These are phyloP conservation scores for Cerastis rubricosa DNA, from an alignment of 2,888 invertebrate genomes.

Conservation along the genomic window DNA sequence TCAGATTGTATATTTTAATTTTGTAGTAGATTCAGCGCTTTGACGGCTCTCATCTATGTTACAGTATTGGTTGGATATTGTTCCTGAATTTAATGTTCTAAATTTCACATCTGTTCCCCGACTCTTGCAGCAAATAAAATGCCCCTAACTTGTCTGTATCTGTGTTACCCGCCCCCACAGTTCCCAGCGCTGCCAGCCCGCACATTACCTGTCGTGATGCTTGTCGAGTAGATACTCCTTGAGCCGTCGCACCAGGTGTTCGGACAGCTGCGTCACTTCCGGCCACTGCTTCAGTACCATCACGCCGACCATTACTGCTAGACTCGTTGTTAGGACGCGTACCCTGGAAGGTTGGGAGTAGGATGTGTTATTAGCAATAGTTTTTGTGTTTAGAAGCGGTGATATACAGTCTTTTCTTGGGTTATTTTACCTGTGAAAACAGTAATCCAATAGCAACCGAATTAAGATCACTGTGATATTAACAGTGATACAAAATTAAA, in stretches of 20 bases:
- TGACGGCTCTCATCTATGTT: too few relatives aligned
- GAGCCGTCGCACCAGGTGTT: conserved; percentile 94
- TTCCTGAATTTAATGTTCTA: too few relatives aligned
- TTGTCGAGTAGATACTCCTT: conserved; percentile 95
- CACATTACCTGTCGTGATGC: conserved; percentile 89
- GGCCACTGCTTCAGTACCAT: conserved; percentile 97
- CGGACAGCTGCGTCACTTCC: conserved; percentile 95
- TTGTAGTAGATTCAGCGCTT: too few relatives aligned
- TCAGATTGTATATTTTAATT: too few relatives aligned
- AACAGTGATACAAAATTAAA: too few relatives aligned
- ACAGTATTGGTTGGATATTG: too few relatives aligned
- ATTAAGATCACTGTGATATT: too few relatives aligned
- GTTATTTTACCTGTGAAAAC: too few relatives aligned
- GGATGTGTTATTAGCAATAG: background rate
- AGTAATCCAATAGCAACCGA: too few relatives aligned
- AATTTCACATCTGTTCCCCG: too few relatives aligned
- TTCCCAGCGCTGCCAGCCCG: background rate
- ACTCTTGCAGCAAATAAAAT: background rate
- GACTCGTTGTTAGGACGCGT: conserved; percentile 95
- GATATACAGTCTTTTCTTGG: too few relatives aligned
- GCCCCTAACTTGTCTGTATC: background rate
- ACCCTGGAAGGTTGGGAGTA: conserved; percentile 91
- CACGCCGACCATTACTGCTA: conserved; percentile 95
- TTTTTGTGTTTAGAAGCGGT: too few relatives aligned
- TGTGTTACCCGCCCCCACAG: background rate